Evolutionary conservation across 2,113 vertebrate species (phyloP).

Genomic region (Vimba vimba): DNA sequence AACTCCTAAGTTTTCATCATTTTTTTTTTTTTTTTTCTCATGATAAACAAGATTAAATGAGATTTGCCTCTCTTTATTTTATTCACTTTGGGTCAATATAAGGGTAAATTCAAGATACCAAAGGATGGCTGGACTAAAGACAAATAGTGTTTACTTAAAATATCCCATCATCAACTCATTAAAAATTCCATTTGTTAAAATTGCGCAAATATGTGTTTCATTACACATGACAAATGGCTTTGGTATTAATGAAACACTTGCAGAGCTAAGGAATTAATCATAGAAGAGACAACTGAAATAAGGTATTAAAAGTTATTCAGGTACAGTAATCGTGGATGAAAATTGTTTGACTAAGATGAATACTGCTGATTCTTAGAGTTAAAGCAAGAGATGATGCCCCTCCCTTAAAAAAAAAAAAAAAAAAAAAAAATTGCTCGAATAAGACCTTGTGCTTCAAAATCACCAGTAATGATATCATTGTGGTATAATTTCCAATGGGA

Average conservation of each 20-base stretch:
- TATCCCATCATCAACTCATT: slow-evolving; percentile 65
- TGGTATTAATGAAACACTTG: slow-evolving; percentile 80
- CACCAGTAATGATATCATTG: slow-evolving; percentile 41
- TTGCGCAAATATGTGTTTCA: slow-evolving; percentile 71
- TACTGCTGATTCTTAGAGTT: slow-evolving; percentile 41
- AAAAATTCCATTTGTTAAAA: slow-evolving; percentile 67
- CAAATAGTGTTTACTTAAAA: slow-evolving; percentile 68
- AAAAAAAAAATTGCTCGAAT: not conserved
- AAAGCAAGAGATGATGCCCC: not conserved
- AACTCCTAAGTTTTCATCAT: not conserved
- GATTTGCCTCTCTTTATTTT: not conserved
- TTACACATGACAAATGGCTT: slow-evolving; percentile 77
- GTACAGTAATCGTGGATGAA: slow-evolving; percentile 70
- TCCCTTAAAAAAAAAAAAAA: slow-evolving; percentile 3
- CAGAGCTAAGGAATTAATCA: slow-evolving; percentile 78
- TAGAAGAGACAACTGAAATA: slow-evolving; percentile 68
- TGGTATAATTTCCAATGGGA: slow-evolving; percentile 26
- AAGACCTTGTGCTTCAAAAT: slow-evolving; percentile 21
- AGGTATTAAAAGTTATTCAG: slow-evolving; percentile 80
- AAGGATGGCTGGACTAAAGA: slow-evolving; percentile 32
- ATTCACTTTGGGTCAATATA: slow-evolving; percentile 35
- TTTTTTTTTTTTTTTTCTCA: too few relatives aligned
- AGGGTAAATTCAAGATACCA: not conserved
- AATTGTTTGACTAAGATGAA: slow-evolving; percentile 71
- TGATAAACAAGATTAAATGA: too few relatives aligned